Evolutionary conservation across 2,113 vertebrate species (phyloP).

Genomic region (Danionella cerebrum): DNA sequence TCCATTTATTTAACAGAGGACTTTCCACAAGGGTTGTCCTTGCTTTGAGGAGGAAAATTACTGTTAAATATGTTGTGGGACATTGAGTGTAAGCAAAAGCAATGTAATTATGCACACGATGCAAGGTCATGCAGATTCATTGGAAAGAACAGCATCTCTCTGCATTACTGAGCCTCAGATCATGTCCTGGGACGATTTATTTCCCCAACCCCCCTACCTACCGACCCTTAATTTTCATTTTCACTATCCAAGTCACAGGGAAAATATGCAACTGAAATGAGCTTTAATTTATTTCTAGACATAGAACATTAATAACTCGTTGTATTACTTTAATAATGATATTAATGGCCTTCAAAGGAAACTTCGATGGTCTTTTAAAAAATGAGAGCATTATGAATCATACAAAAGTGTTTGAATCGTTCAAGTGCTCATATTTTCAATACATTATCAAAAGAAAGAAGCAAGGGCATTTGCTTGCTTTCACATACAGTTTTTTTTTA

Average conservation of each 20-base stretch:
- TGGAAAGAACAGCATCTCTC: not conserved
- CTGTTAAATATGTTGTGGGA: not conserved
- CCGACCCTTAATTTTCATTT: not conserved
- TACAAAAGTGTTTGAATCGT: no score
- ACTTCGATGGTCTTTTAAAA: no score
- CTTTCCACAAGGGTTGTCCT: not conserved
- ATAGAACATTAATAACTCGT: no score
- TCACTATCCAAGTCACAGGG: not conserved
- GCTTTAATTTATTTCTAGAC: no score
- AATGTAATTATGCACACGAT: not conserved
- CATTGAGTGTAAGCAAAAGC: not conserved
- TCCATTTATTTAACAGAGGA: constrained; percentile 21
- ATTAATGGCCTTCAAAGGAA: no score
- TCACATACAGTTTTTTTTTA: no score
- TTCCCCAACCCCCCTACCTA: not conserved
- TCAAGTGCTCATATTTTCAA: no score
- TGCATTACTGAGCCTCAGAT: not conserved
- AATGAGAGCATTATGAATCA: no score
- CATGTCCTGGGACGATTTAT: not conserved
- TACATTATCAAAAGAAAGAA: no score
- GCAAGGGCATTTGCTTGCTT: no score
- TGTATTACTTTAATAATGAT: no score
- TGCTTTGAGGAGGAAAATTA: not conserved
- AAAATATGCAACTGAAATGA: no score
- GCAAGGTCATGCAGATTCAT: not conserved